phyloP scores from a whole-genome alignment of 64 coral and sea anemone species.

The Montipora capricornis region DNA sequence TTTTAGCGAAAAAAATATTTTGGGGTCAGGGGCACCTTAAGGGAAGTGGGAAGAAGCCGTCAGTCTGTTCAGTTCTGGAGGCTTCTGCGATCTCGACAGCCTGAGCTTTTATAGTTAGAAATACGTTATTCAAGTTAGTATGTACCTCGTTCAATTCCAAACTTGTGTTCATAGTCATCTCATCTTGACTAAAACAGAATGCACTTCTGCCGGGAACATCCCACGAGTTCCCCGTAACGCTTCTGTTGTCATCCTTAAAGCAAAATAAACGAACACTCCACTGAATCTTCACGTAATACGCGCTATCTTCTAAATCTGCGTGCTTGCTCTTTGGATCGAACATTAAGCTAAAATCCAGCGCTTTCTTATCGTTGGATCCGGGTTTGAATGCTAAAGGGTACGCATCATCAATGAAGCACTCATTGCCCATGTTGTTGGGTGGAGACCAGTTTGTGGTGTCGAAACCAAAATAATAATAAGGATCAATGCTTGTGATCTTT shows the following conservation, averaged over 20 bases:
- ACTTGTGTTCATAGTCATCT: conserved; percentile 69
- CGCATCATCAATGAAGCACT: conserved; percentile 59
- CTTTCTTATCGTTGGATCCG: conserved; percentile 43
- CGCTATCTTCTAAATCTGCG: conserved; percentile 83
- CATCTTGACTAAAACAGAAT: conserved; percentile 91
- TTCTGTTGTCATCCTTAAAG: conserved; percentile 81
- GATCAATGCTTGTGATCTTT: conserved; percentile 79
- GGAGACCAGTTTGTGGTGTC: conserved; percentile 79
- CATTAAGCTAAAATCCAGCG: conserved; percentile 84
- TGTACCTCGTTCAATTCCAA: conserved; percentile 85
- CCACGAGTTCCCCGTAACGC: conserved; percentile 75
- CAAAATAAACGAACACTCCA: conserved; percentile 90
- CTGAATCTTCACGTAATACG: conserved; percentile 93
- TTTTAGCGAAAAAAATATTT: no score
- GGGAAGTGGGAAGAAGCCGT: not conserved
- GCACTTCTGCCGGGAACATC: conserved; percentile 78
- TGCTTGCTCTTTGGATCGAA: conserved; percentile 80
- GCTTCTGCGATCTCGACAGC: no score
- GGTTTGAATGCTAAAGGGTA: conserved; percentile 69
- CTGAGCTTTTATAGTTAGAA: no score
- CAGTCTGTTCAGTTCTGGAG: no score
- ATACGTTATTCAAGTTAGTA: not conserved
- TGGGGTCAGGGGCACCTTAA: not conserved
- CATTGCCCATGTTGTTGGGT: conserved; percentile 58
- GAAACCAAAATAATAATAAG: conserved; percentile 95